phyloP scores from a whole-genome alignment of 2,888 invertebrate species.

The Mycalesis mineus region DNA sequence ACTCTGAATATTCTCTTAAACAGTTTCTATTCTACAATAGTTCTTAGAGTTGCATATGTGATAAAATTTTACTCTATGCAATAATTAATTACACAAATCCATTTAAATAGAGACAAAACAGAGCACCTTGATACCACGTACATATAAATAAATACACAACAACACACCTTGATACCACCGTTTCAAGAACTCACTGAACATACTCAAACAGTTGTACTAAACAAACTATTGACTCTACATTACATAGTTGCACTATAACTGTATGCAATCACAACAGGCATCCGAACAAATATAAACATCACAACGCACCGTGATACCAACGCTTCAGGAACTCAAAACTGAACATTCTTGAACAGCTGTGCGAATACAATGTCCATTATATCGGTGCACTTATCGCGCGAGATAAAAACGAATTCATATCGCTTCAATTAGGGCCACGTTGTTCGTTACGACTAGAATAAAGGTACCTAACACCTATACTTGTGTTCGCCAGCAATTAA shows the following conservation, averaged over 20 bases:
- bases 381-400: constrained; percentile 53
- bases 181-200: too few species aligned
- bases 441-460: constrained; percentile 13
- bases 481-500: constrained; percentile 19
- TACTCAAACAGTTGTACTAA: too few species aligned
- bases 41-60: too few species aligned
- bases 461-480: constrained; percentile 10
- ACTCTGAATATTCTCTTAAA: too few species aligned
- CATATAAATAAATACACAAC: too few species aligned
- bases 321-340: constrained; percentile 71
- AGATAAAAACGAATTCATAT: constrained; percentile 57
- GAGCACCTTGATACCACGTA: too few species aligned
- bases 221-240: too few species aligned
- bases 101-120: too few species aligned
- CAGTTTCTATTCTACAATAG: too few species aligned
- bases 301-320: constrained; percentile 67
- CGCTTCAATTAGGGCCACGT: constrained; percentile 33
- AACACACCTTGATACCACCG: too few species aligned
- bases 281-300: constrained; percentile 10
- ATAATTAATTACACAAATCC: too few species aligned
- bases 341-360: constrained; percentile 59
- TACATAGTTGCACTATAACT: neutral
- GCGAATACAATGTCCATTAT: constrained; percentile 52
- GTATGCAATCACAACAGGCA: constrained; percentile 6
- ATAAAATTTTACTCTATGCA: too few species aligned